Percentiles rank a stretch among this genome's conserved stretches.
Evolutionary conservation across 2,888 invertebrate species (phyloP).

Genomic region (Nebria salina): DNA sequence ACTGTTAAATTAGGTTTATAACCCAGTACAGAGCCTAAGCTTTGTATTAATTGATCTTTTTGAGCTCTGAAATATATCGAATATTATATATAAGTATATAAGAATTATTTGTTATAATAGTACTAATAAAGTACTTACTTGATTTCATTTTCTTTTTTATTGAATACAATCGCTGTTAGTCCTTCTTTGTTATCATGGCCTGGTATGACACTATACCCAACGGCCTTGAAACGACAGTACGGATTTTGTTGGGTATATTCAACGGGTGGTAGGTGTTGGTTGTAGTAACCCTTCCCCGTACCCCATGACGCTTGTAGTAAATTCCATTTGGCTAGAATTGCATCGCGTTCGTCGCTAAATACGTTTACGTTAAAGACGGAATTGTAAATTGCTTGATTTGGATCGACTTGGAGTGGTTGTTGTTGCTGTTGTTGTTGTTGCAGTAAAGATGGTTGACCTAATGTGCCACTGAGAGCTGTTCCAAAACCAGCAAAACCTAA

Average conservation of each 20-base stretch:
- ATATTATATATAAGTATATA: too few relatives aligned
- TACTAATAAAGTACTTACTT: slow-evolving; percentile 64
- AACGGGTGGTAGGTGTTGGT: slow-evolving; percentile 78
- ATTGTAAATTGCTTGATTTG: slow-evolving; percentile 76
- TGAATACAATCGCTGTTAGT: slow-evolving; percentile 84
- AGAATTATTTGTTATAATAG: slow-evolving; percentile 15
- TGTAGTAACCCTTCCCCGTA: slow-evolving; percentile 84
- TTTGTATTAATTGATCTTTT: slow-evolving; percentile 75
- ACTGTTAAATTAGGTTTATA: slow-evolving; percentile 86
- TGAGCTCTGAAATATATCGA: slow-evolving; percentile 66
- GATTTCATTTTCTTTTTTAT: slow-evolving; percentile 82
- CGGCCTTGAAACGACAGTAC: slow-evolving; percentile 92
- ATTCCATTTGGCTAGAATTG: slow-evolving; percentile 87
- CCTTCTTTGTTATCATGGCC: slow-evolving; percentile 91
- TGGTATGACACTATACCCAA: slow-evolving; percentile 91
- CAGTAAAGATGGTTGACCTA: slow-evolving; percentile 52
- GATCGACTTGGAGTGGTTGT: slow-evolving; percentile 67
- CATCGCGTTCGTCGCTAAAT: slow-evolving; percentile 84
- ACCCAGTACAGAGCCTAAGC: slow-evolving; percentile 77
- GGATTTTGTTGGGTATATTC: slow-evolving; percentile 90
- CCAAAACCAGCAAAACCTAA: slow-evolving; percentile 7
- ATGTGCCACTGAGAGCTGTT: not conserved
- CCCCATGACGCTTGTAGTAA: slow-evolving; percentile 92
- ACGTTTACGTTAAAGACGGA: slow-evolving; percentile 82
- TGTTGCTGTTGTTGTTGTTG: slow-evolving; percentile 63